phyloP scores from a whole-genome alignment of 2,797 vertebrate species.

The Enteromius trimaculatus region DNA sequence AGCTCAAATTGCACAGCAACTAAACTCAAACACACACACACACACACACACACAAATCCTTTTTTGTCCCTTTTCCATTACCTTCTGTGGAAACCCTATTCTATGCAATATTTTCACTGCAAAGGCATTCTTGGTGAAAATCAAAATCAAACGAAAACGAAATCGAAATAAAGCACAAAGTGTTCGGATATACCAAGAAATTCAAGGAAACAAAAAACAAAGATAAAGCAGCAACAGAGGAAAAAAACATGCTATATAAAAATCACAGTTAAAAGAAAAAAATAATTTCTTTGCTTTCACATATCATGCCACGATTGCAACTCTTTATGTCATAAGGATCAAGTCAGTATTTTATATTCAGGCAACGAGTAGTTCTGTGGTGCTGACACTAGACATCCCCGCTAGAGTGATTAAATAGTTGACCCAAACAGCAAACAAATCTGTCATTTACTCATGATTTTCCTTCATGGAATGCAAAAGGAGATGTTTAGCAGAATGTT shows the following conservation, averaged over 20 bases:
- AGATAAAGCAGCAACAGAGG: constrained; percentile 9
- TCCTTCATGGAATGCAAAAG: not conserved
- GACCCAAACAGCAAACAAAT: not conserved
- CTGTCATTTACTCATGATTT: not conserved
- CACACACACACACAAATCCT: not conserved
- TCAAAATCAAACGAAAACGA: not conserved
- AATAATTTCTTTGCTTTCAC: constrained; percentile 18
- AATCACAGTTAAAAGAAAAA: constrained; percentile 26
- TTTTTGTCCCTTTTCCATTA: not conserved
- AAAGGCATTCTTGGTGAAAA: constrained; percentile 52
- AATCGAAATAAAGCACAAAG: constrained; percentile 39
- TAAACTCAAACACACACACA: constrained; percentile 28
- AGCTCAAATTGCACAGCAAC: constrained; percentile 23
- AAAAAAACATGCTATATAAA: constrained; percentile 2
- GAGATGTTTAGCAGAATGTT: constrained; percentile 17
- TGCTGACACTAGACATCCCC: not conserved
- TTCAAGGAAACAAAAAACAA: not conserved
- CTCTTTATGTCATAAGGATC: not conserved
- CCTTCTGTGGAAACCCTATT: not conserved
- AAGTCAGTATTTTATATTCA: constrained; percentile 3
- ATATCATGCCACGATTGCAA: not conserved
- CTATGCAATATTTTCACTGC: not conserved
- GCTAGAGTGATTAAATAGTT: not conserved
- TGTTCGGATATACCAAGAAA: constrained; percentile 1
- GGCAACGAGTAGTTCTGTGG: not conserved